A percentile compares a stretch with the other conserved stretches of the same genome.
These are phyloP conservation scores for Notolepis coatsorum DNA, from an alignment of 2,797 vertebrate species.

Conservation along the genomic window DNA sequence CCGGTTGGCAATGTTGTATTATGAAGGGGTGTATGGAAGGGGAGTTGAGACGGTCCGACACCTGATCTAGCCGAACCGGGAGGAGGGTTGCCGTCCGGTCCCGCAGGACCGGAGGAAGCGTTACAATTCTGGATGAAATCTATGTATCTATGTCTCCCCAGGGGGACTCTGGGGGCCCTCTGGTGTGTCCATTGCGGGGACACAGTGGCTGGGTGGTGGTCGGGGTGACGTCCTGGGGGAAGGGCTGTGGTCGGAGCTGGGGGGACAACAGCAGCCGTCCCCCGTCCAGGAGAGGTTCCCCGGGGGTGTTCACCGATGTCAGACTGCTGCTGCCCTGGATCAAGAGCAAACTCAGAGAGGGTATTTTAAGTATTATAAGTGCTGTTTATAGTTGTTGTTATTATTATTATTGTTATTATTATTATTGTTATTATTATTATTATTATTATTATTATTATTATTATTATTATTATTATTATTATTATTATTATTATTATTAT, in stretches of 20 bases:
- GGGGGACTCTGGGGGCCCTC: slow-evolving; percentile 90
- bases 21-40: no score
- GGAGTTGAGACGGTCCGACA: no score
- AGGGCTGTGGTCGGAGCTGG: slow-evolving; percentile 90
- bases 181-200: slow-evolving; percentile 80
- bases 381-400: no score
- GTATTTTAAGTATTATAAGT: slow-evolving; percentile 39
- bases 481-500: no score
- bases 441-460: no score
- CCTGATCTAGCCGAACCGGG: no score
- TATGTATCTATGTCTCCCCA: no score
- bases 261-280: slow-evolving; percentile 71
- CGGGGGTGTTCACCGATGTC: slow-evolving; percentile 89
- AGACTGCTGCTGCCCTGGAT: slow-evolving; percentile 85
- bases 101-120: no score
- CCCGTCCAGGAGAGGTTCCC: slow-evolving; percentile 80
- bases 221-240: slow-evolving; percentile 91
- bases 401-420: neutral
- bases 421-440: neutral
- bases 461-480: no score
- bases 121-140: no score
- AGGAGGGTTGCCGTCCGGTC: no score
- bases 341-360: slow-evolving; percentile 71
- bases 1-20: no score
- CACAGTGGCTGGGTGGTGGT: slow-evolving; percentile 79